Evolutionary conservation across 2,113 vertebrate genomes (phyloP).

Genomic region (Heterochromis multidens): DNA sequence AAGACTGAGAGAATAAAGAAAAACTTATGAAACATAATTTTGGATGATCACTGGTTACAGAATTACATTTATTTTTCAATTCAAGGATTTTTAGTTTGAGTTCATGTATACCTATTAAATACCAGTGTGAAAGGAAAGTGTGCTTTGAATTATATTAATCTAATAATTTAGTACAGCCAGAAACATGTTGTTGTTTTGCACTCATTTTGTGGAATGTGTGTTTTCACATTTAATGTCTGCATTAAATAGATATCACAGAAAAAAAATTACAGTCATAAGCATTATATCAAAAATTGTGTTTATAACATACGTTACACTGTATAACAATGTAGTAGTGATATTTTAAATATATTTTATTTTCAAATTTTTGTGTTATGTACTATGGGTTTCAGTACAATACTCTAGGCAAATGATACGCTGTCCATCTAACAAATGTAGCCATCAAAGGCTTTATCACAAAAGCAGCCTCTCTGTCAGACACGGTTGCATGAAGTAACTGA

Average conservation of each 20-base stretch:
- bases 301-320: neutral
- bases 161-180: neutral
- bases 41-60: neutral
- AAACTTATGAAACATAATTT: neutral
- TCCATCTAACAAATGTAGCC: neutral
- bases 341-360: neutral
- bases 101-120: too few species aligned
- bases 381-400: neutral
- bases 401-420: neutral
- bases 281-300: neutral
- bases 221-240: neutral
- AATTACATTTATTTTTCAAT: neutral
- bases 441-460: neutral
- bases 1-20: neutral
- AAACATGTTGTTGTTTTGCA: too few species aligned
- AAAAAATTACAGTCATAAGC: neutral
- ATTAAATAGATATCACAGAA: neutral
- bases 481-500: neutral
- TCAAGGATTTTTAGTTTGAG: neutral
- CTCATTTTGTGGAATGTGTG: neutral
- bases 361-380: neutral
- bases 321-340: neutral
- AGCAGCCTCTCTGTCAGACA: neutral
- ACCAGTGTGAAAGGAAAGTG: too few species aligned
- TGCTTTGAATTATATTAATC: neutral